Evolutionary conservation across 2,888 invertebrate species (phyloP).

Genomic region (Caenorhabditis sp.): DNA sequence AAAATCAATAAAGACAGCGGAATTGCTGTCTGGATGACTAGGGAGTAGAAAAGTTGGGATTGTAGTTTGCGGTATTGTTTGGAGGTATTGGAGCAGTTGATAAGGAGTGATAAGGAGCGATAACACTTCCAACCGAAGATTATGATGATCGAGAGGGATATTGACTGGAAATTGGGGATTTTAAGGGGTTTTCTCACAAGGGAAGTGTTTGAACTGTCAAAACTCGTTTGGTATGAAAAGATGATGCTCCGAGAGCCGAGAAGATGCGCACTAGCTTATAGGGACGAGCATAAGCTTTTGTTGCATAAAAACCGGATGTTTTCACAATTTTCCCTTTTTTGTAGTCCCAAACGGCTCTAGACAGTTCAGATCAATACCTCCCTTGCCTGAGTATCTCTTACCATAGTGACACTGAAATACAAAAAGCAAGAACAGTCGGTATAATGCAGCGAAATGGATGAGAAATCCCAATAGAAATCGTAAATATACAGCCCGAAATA

Average conservation of each 20-base stretch:
- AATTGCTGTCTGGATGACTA: slow-evolving; percentile 4
- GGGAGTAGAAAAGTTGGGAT: slow-evolving; percentile 22
- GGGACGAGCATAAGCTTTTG: too few species aligned
- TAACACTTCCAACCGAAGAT: slow-evolving; percentile 20
- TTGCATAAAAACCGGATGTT: background rate
- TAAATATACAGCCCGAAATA: background rate
- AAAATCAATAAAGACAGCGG: slow-evolving; percentile 8
- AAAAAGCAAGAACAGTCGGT: background rate
- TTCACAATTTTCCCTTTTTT: too few species aligned
- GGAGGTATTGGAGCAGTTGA: slow-evolving; percentile 1
- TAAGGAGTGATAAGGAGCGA: background rate
- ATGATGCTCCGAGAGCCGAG: too few species aligned
- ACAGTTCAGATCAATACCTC: too few species aligned
- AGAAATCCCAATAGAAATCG: background rate
- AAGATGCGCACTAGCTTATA: too few species aligned
- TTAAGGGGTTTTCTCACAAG: too few species aligned
- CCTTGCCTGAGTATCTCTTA: too few species aligned
- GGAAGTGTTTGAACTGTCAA: too few species aligned
- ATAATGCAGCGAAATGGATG: background rate
- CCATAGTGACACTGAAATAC: background rate
- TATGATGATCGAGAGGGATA: background rate
- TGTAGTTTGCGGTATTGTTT: slow-evolving; percentile 13
- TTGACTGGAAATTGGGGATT: background rate
- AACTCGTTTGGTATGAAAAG: too few species aligned
- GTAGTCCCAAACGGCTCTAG: too few species aligned